Evolutionary conservation across 2,888 invertebrate genomes (phyloP).

Genomic region (Linnaemya vulpina): DNA sequence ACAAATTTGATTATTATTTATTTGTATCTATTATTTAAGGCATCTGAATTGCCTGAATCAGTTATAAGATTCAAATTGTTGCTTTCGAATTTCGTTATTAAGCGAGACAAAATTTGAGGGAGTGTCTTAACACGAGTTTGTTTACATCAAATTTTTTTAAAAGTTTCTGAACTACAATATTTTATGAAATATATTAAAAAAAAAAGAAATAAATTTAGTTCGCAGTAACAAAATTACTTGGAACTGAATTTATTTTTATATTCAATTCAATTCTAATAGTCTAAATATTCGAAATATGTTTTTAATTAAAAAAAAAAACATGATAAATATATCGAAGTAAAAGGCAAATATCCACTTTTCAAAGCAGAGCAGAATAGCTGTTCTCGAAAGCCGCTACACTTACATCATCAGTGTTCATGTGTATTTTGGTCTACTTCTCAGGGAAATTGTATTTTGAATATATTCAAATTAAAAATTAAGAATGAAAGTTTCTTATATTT

Average conservation of each 20-base stretch:
- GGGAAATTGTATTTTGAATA: too few species aligned
- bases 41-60: background rate
- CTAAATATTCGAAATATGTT: too few species aligned
- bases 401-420: too few species aligned
- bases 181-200: background rate
- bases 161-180: background rate
- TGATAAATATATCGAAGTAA: too few species aligned
- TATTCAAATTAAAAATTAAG: too few species aligned
- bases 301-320: too few species aligned
- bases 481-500: too few species aligned
- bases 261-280: background rate
- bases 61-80: slow-evolving; percentile 40
- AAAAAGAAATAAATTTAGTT: background rate
- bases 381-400: too few species aligned
- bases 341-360: too few species aligned
- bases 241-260: background rate
- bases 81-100: background rate
- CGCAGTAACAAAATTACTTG: background rate
- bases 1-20: background rate
- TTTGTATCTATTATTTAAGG: background rate
- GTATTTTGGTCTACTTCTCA: too few species aligned
- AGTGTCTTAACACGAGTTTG: background rate
- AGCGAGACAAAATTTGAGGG: background rate
- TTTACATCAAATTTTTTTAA: background rate
- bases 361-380: too few species aligned